These are phyloP conservation scores for Kobus ellipsiprymnus DNA, from an alignment of 2,113 vertebrate species.

Conservation along the genomic window DNA sequence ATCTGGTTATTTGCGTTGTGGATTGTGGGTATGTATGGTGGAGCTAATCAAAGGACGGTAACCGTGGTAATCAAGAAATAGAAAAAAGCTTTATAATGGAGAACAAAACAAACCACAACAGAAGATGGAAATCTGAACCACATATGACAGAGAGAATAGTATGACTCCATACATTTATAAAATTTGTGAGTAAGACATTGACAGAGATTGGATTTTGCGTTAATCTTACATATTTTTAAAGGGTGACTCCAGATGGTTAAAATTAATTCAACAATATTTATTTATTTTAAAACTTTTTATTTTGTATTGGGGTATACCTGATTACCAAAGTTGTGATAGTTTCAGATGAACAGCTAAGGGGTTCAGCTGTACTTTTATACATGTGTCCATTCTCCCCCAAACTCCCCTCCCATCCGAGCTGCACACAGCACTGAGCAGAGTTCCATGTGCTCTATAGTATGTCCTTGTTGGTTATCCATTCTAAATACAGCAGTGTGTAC, in stretches of 20 bases:
- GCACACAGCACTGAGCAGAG: background rate
- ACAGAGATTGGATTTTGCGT: background rate
- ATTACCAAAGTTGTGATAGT: background rate
- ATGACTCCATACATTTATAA: background rate
- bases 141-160: background rate
- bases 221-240: background rate
- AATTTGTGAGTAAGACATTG: background rate
- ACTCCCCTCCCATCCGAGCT: background rate
- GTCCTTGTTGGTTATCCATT: background rate
- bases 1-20: background rate
- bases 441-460: background rate
- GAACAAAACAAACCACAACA: background rate
- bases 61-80: background rate
- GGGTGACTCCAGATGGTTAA: background rate
- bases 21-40: background rate
- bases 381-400: background rate
- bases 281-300: background rate
- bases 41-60: background rate
- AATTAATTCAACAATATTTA: conserved; percentile 26
- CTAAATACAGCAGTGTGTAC: background rate
- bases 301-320: background rate
- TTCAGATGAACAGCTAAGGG: background rate
- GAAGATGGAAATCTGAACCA: background rate
- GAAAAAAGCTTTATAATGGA: background rate
- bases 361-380: background rate